Evolutionary conservation across 2,888 invertebrate genomes (phyloP).

Genomic region (Synergus laeviventris): DNA sequence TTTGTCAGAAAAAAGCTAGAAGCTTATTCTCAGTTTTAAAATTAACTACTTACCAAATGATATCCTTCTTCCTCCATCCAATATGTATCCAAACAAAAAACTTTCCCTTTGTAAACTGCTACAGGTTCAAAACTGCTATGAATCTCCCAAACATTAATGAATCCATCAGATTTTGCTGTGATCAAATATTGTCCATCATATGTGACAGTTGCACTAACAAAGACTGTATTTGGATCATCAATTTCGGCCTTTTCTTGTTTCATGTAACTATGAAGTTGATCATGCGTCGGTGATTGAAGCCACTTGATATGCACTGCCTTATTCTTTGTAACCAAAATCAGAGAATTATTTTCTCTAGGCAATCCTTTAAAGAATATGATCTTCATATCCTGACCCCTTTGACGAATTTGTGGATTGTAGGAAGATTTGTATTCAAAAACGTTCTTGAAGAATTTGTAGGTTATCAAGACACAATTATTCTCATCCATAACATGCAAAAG

Average conservation of each 20-base stretch:
- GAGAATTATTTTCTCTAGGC: constrained; percentile 55
- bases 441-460: constrained; percentile 50
- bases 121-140: constrained; percentile 61
- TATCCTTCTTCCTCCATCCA: constrained; percentile 63
- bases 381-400: constrained; percentile 50
- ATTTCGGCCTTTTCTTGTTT: constrained; percentile 59
- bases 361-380: constrained; percentile 63
- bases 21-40: not conserved
- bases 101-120: constrained; percentile 66
- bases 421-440: constrained; percentile 60
- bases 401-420: constrained; percentile 61
- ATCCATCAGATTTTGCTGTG: constrained; percentile 73
- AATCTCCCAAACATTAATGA: constrained; percentile 74
- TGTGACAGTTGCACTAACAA: constrained; percentile 73
- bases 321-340: constrained; percentile 68
- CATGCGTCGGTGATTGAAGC: constrained; percentile 48
- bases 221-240: constrained; percentile 60
- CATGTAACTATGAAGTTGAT: constrained; percentile 61
- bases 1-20: not conserved
- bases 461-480: constrained; percentile 61
- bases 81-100: constrained; percentile 70
- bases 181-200: constrained; percentile 75
- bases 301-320: constrained; percentile 64
- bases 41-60: constrained; percentile 61
- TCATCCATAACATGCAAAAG: constrained; percentile 67